Evolutionary conservation across 2,888 invertebrate genomes (phyloP), one percentile per base, ranked within the genome.

Genomic region (Erebia palarica): DNA sequence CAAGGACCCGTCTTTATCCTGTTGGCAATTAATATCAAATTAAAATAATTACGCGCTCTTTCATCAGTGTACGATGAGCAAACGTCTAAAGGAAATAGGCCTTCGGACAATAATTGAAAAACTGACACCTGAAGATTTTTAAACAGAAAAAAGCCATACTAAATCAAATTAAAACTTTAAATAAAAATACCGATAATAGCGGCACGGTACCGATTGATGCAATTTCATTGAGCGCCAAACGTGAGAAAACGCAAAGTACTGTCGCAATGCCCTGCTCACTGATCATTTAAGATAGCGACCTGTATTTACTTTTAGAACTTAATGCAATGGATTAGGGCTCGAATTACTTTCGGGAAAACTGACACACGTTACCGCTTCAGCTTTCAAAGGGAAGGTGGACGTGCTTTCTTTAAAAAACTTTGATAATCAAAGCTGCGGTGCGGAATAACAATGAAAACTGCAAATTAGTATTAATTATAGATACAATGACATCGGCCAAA

Each of bases 381-480:
- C 78, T 76, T 82, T 83, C 79, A 84, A 86, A 87, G 83, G 84
- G 82, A 87, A 85, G 83, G 85, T 87, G 84, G 86, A 88, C 84
- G 83, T 82, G 83, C 79, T 78, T 78, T 77, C 78, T 70, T 69
- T 73, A 81, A 89, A 92, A 91, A 90, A 91, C 86, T 79, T 53
- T 84, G 84, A 81, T 78, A 79, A 81, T 79, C 80, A 76, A 78
- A 75, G 80, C 81, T 79, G 82, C 84, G 82, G 84, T 80, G 84
- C 74, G 81, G 88, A 90, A 91, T 89, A 86, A 89, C 89, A 92
- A 92, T 91, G 88, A 87, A 87, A 87, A 82, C 85, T 84, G 88
- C 85, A 89, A 91, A 89, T 92, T 90, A 88, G 88, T 91, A 83
- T 86, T 90, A 92, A 92, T 93, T 92, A 88, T 85, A 87, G 86